Conservation (phyloP, 37 sponge, comb jelly and placozoan genomes). For the Ianthella basta region DNA sequence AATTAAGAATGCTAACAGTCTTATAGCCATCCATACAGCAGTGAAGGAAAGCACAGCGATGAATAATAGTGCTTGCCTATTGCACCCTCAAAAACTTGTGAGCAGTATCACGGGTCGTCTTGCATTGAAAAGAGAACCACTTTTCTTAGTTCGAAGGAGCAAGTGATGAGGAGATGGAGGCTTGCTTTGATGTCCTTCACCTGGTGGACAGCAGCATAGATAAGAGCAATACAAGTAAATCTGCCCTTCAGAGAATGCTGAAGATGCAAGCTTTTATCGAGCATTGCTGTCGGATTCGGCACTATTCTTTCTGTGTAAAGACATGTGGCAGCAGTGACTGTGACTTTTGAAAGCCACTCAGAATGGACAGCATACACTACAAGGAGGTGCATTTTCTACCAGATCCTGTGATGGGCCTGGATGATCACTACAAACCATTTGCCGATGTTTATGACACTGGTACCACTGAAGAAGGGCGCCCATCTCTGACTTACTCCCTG, state of each 20-base stretch:
- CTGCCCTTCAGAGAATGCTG: not conserved
- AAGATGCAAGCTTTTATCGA: not conserved
- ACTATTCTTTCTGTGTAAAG: conserved; percentile 48
- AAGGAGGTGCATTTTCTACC: conserved; percentile 7
- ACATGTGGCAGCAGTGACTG: conserved; percentile 42
- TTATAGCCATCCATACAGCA: not conserved
- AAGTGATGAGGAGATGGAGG: conserved; percentile 9
- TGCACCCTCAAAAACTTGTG: not conserved
- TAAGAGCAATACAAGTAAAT: not conserved
- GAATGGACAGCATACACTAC: conserved; percentile 7
- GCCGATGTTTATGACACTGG: not conserved
- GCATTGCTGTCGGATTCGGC: conserved; percentile 36
- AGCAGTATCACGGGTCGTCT: not conserved
- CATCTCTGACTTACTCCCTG: conserved; percentile 16
- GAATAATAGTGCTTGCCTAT: not conserved
- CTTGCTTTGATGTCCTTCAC: not conserved
- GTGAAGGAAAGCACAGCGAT: not conserved
- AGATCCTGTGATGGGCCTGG: conserved; percentile 36
- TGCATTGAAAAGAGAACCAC: not conserved
- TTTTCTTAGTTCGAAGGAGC: conserved; percentile 21
- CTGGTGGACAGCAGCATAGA: not conserved
- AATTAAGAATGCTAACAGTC: not conserved
- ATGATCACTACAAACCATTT: conserved; percentile 42
- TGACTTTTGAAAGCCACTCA: conserved; percentile 31
- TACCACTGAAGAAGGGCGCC: conserved; percentile 26